Evolutionary conservation across 2,113 vertebrate species (phyloP).

Genomic region (Aramus guarauna): DNA sequence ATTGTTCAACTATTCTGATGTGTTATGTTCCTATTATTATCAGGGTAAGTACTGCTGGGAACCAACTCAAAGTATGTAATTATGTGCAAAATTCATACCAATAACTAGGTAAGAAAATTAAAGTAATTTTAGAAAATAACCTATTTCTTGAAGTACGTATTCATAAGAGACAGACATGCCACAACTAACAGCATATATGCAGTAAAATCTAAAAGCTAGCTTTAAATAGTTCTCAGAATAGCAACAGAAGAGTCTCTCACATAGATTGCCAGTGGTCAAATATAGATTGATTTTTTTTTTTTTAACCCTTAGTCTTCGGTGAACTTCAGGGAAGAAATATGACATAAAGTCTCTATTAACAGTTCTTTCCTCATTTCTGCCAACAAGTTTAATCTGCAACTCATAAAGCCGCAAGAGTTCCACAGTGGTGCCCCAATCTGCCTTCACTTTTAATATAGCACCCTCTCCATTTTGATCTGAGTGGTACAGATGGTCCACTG

Average conservation of each 20-base stretch:
- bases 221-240: not conserved
- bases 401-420: not conserved
- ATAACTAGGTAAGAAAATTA: conserved; percentile 22
- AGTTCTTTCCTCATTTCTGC: not conserved
- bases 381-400: not conserved
- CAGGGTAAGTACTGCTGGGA: conserved; percentile 42
- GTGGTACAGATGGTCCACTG: not conserved
- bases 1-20: not conserved
- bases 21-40: conserved; percentile 14
- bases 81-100: conserved; percentile 16
- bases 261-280: not conserved
- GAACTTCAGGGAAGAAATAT: not conserved
- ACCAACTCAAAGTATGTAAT: conserved; percentile 5
- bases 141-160: conserved; percentile 26
- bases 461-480: not conserved
- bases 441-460: not conserved
- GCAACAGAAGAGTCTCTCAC: not conserved
- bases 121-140: conserved; percentile 58
- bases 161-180: not conserved
- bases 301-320: not conserved
- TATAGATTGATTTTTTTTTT: not conserved
- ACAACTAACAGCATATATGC: not conserved
- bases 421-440: not conserved
- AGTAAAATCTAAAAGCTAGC: conserved; percentile 4
- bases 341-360: not conserved